Percentiles rank a stretch among this genome's conserved stretches.
Evolutionary conservation across 2,113 vertebrate genomes (phyloP).

Genomic region (Sakesphorus luctuosus): DNA sequence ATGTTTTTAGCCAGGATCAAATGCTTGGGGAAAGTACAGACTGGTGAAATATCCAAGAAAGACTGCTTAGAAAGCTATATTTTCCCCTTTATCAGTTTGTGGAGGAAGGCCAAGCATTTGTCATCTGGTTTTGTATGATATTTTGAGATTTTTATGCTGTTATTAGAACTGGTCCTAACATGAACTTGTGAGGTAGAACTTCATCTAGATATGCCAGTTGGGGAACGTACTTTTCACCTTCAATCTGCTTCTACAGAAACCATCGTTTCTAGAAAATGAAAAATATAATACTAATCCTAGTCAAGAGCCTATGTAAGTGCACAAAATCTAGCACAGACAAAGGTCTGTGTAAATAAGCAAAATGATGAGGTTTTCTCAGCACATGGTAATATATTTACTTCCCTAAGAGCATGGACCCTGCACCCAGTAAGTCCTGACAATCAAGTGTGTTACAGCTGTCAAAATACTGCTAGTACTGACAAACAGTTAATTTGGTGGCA

Average conservation of each 20-base stretch:
- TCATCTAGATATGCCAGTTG: not conserved
- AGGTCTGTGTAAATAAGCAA: not conserved
- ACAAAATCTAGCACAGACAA: not conserved
- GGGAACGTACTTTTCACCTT: not conserved
- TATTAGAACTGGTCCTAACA: not conserved
- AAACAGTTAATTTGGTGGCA: not conserved
- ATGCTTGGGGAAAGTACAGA: not conserved
- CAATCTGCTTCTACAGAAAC: not conserved
- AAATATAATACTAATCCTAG: not conserved
- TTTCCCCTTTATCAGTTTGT: not conserved
- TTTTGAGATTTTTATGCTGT: not conserved
- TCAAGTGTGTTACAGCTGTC: not conserved
- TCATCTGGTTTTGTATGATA: not conserved
- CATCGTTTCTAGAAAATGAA: not conserved
- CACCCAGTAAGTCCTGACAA: not conserved
- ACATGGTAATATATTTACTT: not conserved
- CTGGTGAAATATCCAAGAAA: not conserved
- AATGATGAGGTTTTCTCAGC: not conserved
- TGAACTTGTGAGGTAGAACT: not conserved
- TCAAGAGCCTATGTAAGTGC: not conserved
- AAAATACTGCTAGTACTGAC: not conserved
- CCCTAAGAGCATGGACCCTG: not conserved
- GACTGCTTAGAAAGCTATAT: not conserved
- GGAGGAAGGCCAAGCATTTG: not conserved
- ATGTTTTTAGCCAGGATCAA: not conserved